Percentiles rank a stretch among this genome's conserved stretches.
Conservation (phyloP, 92 coral and sea anemone species). For the Zoanthus gigantus region DNA sequence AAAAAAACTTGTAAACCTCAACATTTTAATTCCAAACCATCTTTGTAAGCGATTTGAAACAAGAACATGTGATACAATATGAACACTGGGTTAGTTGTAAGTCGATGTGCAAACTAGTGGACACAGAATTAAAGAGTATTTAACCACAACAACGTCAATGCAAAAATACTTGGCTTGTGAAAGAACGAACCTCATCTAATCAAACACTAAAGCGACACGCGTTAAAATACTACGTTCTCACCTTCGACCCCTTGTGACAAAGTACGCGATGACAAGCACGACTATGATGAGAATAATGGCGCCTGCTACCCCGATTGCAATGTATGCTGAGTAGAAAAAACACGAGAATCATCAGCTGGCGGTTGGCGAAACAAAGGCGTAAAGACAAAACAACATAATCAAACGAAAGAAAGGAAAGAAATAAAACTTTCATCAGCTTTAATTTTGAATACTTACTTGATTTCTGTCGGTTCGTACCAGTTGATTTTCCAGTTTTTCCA, state of each 20-base stretch:
- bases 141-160: too few species aligned
- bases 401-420: not conserved
- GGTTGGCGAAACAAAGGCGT: not conserved
- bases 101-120: too few species aligned
- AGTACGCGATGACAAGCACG: slow-evolving; percentile 85
- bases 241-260: slow-evolving; percentile 87
- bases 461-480: not conserved
- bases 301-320: slow-evolving; percentile 92
- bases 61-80: too few species aligned
- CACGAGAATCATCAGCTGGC: not conserved
- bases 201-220: too few species aligned
- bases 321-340: slow-evolving; percentile 72
- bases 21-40: too few species aligned
- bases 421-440: not conserved
- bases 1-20: too few species aligned
- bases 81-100: too few species aligned
- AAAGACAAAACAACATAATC: not conserved
- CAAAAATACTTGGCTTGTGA: too few species aligned
- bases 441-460: slow-evolving; percentile 22
- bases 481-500: slow-evolving; percentile 9
- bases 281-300: slow-evolving; percentile 82
- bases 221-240: slow-evolving; percentile 37
- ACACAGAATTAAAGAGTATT: too few species aligned
- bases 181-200: too few species aligned
- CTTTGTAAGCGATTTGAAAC: too few species aligned